Evolutionary conservation across 1,140 invertebrate species (phyloP).

Genomic region (Heliconius congener): DNA sequence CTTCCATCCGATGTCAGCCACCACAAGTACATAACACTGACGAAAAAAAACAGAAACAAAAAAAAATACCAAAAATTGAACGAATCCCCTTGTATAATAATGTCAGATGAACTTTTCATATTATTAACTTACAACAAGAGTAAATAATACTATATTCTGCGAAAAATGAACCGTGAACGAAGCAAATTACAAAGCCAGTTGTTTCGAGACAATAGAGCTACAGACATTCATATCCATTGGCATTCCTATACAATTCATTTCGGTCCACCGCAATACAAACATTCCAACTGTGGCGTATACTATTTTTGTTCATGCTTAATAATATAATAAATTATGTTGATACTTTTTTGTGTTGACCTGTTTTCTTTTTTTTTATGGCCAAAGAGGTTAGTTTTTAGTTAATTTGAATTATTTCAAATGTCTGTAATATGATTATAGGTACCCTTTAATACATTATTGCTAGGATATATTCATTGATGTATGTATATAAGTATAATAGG

Average conservation of each 20-base stretch:
- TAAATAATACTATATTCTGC: constrained; percentile 1
- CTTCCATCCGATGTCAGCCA: too few species aligned
- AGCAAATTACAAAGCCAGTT: constrained; percentile 29
- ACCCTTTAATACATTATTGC: too few species aligned
- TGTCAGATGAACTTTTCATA: background rate
- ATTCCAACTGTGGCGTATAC: constrained; percentile 13
- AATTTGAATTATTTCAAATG: background rate
- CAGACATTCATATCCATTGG: constrained; percentile 18
- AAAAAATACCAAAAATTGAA: background rate
- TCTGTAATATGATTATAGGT: too few species aligned
- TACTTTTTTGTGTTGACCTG: background rate
- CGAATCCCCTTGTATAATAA: background rate
- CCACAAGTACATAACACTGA: background rate
- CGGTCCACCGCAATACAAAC: constrained; percentile 18
- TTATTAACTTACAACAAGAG: background rate
- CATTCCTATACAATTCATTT: constrained; percentile 19
- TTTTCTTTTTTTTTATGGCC: background rate
- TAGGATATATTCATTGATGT: too few species aligned
- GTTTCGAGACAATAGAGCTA: constrained; percentile 21
- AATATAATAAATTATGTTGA: constrained; percentile 1
- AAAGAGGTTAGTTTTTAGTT: background rate
- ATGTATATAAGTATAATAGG: too few species aligned
- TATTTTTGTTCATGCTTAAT: background rate
- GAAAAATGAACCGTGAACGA: constrained; percentile 20
- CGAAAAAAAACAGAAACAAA: background rate